Evolutionary conservation across 92 coral and sea anemone genomes (phyloP), one percentile per base, ranked within the genome.

Genomic region (Nematostella vectensis): DNA sequence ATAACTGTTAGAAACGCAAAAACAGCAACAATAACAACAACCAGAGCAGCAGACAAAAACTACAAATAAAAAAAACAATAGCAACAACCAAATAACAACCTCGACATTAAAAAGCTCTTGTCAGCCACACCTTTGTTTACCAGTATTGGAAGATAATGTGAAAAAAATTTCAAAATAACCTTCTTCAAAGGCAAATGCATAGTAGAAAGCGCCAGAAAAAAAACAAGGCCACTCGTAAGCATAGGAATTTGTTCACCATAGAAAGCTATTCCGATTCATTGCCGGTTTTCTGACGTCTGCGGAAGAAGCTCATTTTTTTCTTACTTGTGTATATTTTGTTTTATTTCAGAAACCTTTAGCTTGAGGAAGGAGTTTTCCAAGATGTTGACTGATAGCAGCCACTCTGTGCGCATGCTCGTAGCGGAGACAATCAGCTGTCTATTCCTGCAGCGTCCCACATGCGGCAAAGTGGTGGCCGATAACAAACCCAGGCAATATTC

Each of bases 371-470:
- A 75, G 54, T 86, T 86, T 28, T 78, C 99, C 1, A 60, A 65
- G 39, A 83, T 82, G n/a, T 76, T 93, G 17, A 66, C 56, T 28
- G 96, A 93, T 66, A 67, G 73, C 28, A 93, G 93, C 51, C 99
- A 82, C 36, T 36, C 77, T 50, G 75, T 93, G 31, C 83, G 99
- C 53, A 82, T 78, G 95, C 70, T 62, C 51, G 76, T 78, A 83
- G 89, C 88, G 11, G 70, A 74, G 47, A 85, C 99, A 18, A 65
- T 93, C 31, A 74, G 78, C 13, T 74, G 69, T 81, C 72, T 93
- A 13, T 93, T 91, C 55, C 49, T 82, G 29, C 73, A 69, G 50
- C 54, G 62, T 29, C 57, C 45, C 29, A 36, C 84, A 38, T 39
- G 33, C 9, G 57, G 23, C 43, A 38, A 55, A 36, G 76, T 66